phyloP scores from a whole-genome alignment of 2,113 vertebrate genomes.

The Parotia lawesii region DNA sequence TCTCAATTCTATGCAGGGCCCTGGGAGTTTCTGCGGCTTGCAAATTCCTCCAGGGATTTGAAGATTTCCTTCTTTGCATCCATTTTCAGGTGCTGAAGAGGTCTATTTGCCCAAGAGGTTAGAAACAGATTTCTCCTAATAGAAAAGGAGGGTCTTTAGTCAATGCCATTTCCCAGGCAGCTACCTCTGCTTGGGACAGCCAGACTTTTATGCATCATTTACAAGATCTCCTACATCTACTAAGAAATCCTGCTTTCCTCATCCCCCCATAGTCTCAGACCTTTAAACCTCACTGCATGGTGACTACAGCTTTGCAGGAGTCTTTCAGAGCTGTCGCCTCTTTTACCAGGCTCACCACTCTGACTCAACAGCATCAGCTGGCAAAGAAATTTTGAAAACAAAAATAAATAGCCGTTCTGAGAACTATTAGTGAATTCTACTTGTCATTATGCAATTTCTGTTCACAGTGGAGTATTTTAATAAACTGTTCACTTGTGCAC shows the following conservation, averaged over 20 bases:
- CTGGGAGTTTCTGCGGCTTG: not conserved
- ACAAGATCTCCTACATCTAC: not conserved
- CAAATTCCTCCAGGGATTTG: not conserved
- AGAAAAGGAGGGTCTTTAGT: not conserved
- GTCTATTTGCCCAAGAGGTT: not conserved
- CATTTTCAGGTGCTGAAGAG: not conserved
- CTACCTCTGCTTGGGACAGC: not conserved
- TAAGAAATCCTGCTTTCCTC: not conserved
- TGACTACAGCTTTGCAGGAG: not conserved
- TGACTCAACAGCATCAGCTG: not conserved
- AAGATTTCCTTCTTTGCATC: not conserved
- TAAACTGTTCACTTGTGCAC: not conserved
- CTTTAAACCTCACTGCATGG: not conserved
- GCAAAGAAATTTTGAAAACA: not conserved
- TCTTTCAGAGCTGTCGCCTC: not conserved
- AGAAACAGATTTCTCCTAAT: not conserved
- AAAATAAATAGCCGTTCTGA: not conserved
- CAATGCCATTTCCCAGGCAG: not conserved
- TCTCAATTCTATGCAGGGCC: not conserved
- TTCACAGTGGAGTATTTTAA: not conserved
- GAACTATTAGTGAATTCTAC: not conserved
- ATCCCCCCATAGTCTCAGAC: not conserved
- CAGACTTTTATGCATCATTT: not conserved
- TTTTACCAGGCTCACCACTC: not conserved
- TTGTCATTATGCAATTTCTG: not conserved